phyloP scores from a whole-genome alignment of 53 echinoderm and acorn worm genomes.

The Apostichopus leukothele region DNA sequence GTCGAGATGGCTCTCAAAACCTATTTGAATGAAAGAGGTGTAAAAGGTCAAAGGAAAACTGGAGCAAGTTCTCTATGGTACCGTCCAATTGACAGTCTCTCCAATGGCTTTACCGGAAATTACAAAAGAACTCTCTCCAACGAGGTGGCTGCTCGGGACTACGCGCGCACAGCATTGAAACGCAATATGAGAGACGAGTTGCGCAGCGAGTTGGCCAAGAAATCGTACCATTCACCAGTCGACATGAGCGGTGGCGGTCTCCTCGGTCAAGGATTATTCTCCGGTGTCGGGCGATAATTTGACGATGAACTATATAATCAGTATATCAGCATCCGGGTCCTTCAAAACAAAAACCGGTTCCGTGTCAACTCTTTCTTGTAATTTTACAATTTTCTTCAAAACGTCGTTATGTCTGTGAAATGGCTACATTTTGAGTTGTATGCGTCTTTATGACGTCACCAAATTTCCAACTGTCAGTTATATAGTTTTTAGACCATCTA shows the following conservation, averaged over 20 bases:
- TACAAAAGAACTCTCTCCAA: not conserved
- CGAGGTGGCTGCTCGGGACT: not conserved
- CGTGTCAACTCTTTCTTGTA: not conserved
- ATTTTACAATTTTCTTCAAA: too few species aligned
- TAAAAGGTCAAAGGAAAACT: not conserved
- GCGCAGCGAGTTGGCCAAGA: conserved; percentile 15
- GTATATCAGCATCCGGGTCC: not conserved
- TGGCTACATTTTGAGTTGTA: too few species aligned
- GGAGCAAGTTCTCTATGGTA: conserved; percentile 17
- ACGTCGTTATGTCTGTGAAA: too few species aligned
- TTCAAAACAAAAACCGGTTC: not conserved
- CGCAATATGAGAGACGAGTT: conserved; percentile 24
- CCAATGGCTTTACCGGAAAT: not conserved
- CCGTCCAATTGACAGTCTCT: not conserved
- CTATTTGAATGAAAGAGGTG: not conserved
- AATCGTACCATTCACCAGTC: not conserved
- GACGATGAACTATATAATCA: not conserved
- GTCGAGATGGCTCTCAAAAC: not conserved
- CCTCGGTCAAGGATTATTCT: not conserved
- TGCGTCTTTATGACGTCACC: too few species aligned
- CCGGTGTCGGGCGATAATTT: not conserved
- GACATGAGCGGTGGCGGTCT: conserved; percentile 14
- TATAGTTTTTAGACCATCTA: too few species aligned
- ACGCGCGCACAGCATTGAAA: conserved; percentile 32
- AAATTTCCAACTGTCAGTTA: too few species aligned